Conservation (phyloP, 2,113 vertebrate species). For the Meleagris gallopavo region DNA sequence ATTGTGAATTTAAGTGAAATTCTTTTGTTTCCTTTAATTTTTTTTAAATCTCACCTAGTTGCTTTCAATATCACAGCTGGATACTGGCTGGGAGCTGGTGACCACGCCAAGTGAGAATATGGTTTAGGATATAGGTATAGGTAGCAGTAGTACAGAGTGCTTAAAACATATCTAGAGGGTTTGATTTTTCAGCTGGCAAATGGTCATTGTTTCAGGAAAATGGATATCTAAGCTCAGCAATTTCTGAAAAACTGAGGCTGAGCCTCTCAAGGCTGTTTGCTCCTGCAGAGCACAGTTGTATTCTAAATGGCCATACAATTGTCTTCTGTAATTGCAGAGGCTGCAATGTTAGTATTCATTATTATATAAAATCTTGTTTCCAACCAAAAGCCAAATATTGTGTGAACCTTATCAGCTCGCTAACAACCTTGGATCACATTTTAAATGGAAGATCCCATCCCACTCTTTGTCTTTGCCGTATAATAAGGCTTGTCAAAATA, state of each 20-base stretch:
- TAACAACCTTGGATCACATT: not conserved
- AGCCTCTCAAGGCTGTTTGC: not conserved
- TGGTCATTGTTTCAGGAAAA: not conserved
- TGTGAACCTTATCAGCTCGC: not conserved
- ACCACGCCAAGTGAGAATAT: not conserved
- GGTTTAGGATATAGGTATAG: not conserved
- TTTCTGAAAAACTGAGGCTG: not conserved
- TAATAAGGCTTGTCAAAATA: not conserved
- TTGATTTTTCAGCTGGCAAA: not conserved
- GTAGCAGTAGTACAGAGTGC: not conserved
- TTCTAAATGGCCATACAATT: not conserved
- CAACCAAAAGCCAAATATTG: not conserved
- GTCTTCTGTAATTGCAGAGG: constrained; percentile 11
- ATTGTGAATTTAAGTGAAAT: not conserved
- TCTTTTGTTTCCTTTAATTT: not conserved
- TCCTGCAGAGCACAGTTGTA: not conserved
- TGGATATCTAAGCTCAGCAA: not conserved
- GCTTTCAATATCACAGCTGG: not conserved
- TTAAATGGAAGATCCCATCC: not conserved
- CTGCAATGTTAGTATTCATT: not conserved
- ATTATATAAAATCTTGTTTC: not conserved
- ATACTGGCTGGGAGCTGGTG: not conserved
- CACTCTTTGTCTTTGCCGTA: not conserved
- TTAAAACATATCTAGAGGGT: not conserved
- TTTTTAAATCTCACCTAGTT: not conserved